Evolutionary conservation across 2,113 vertebrate species (phyloP).

Genomic region (Scopus umbretta): DNA sequence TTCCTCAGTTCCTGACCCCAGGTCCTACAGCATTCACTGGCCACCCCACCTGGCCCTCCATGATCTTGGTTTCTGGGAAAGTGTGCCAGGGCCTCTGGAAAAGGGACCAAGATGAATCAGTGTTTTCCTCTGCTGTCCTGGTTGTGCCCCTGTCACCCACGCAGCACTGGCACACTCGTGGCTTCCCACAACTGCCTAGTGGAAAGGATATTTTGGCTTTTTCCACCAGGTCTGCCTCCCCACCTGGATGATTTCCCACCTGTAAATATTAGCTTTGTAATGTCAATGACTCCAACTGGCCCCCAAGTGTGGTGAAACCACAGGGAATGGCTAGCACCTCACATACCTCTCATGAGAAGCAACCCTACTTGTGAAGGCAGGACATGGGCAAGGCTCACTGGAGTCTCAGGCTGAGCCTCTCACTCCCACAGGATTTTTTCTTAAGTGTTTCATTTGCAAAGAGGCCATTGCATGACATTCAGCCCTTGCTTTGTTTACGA

Average conservation of each 20-base stretch:
- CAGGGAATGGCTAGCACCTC: not conserved
- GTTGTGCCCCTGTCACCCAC: not conserved
- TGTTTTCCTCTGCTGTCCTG: not conserved
- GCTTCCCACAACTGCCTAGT: not conserved
- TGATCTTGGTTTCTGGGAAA: not conserved
- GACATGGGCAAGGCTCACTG: not conserved
- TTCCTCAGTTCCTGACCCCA: not conserved
- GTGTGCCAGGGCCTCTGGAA: not conserved
- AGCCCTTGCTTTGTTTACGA: constrained; percentile 11
- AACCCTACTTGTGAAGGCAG: not conserved
- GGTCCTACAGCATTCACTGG: not conserved
- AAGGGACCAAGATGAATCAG: not conserved
- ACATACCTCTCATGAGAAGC: not conserved
- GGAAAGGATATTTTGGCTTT: not conserved
- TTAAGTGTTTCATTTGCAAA: not conserved
- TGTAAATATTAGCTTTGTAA: constrained; percentile 29
- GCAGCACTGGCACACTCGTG: not conserved
- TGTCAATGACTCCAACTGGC: not conserved
- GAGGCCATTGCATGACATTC: constrained; percentile 27
- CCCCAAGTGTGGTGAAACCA: not conserved
- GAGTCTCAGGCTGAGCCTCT: not conserved
- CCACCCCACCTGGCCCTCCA: not conserved
- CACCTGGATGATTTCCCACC: not conserved
- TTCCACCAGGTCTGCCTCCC: not conserved
- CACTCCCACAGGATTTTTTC: not conserved